Evolutionary conservation across 2,113 vertebrate species (phyloP).

Genomic region (Acanthochromis polyacanthus): DNA sequence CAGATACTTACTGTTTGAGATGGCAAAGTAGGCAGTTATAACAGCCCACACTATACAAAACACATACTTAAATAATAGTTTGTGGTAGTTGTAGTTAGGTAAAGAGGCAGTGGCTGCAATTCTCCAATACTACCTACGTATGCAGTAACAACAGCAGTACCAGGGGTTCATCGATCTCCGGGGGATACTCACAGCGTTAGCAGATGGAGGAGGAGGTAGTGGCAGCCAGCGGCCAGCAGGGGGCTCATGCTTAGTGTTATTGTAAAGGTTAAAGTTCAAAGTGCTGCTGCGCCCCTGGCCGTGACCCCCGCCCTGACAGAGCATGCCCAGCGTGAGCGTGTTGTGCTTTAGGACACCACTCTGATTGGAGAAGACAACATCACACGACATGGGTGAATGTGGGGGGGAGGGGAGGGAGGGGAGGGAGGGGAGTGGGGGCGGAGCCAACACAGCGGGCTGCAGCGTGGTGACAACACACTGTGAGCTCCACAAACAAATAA

Average conservation of each 20-base stretch:
- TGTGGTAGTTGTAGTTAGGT: background rate
- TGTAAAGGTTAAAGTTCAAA: constrained; percentile 99
- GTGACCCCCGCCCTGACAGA: constrained; percentile 95
- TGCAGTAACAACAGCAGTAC: constrained; percentile 48
- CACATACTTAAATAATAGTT: constrained; percentile 14
- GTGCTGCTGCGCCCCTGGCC: constrained; percentile 95
- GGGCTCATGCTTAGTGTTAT: constrained; percentile 99
- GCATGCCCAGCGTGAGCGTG: constrained; percentile 99
- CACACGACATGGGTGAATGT: constrained; percentile 93
- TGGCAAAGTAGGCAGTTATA: background rate
- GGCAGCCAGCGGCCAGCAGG: constrained; percentile 96
- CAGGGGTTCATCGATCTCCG: constrained; percentile 58
- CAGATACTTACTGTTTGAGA: background rate
- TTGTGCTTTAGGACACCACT: constrained; percentile 99
- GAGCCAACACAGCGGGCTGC: constrained; percentile 72
- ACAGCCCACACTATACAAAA: no score
- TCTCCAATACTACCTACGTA: constrained; percentile 35
- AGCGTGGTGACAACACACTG: constrained; percentile 83
- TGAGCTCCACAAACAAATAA: constrained; percentile 86
- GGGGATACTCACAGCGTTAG: constrained; percentile 85
- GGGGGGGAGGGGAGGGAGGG: constrained; percentile 62
- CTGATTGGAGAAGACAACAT: constrained; percentile 99
- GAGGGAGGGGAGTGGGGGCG: constrained; percentile 20
- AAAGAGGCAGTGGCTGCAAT: constrained; percentile 23
- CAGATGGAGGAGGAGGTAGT: constrained; percentile 83